phyloP scores from a whole-genome alignment of 1,140 invertebrate genomes.

The Cydia splendana region DNA sequence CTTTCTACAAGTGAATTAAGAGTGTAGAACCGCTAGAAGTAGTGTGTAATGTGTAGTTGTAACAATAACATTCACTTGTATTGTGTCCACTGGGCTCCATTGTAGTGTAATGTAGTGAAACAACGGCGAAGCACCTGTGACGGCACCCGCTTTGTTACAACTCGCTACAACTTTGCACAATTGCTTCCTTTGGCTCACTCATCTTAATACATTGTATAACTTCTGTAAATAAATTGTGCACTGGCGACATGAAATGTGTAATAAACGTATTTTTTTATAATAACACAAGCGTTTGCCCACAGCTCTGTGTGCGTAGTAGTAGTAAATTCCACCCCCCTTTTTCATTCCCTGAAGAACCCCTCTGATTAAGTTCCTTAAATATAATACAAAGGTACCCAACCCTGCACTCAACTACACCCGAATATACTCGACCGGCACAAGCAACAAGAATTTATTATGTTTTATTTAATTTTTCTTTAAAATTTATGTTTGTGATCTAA shows the following conservation, averaged over 20 bases:
- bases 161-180: conserved; percentile 33
- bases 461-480: too few species aligned
- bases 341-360: too few species aligned
- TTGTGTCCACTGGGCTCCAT: conserved; percentile 35
- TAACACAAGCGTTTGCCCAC: too few species aligned
- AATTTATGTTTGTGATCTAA: too few species aligned
- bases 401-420: too few species aligned
- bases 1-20: conserved; percentile 3
- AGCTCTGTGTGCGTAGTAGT: too few species aligned
- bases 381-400: too few species aligned
- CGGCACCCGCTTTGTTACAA: conserved; percentile 18
- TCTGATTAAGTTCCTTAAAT: too few species aligned
- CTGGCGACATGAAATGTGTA: neutral
- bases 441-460: too few species aligned
- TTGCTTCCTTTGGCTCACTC: conserved; percentile 35
- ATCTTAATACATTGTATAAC: conserved; percentile 19
- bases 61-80: conserved; percentile 35
- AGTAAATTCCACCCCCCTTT: too few species aligned
- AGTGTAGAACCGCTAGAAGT: neutral
- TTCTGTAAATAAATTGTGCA: conserved; percentile 24
- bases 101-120: conserved; percentile 41
- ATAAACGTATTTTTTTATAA: too few species aligned
- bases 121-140: conserved; percentile 31
- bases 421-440: too few species aligned
- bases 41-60: neutral